phyloP scores from a whole-genome alignment of 2,797 vertebrate genomes.

The Pipistrellus pygmaeus region DNA sequence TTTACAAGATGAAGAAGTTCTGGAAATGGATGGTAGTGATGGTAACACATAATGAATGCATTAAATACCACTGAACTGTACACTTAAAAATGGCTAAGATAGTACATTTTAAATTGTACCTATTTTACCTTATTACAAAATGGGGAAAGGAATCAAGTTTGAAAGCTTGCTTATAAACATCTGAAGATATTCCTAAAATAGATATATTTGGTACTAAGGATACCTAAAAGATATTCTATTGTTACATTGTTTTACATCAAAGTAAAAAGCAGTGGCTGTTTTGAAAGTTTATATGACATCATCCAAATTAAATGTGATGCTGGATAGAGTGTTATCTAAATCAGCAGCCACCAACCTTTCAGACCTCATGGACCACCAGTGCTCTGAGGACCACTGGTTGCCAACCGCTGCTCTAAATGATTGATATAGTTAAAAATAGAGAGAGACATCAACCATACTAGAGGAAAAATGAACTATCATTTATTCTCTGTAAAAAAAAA shows the following conservation, averaged over 20 bases:
- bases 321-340: neutral
- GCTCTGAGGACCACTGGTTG: too few relatives aligned
- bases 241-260: neutral
- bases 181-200: constrained; percentile 13
- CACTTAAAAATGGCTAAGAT: neutral
- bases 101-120: neutral
- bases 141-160: neutral
- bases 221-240: neutral
- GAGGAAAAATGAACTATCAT: neutral
- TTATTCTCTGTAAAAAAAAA: neutral
- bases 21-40: neutral
- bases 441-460: neutral
- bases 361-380: too few relatives aligned
- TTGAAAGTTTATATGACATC: neutral
- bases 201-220: neutral
- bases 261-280: neutral
- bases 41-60: neutral
- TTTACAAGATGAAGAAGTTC: neutral
- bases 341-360: too few relatives aligned
- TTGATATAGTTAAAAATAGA: neutral
- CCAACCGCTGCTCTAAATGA: neutral
- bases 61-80: neutral
- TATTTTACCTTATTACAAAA: neutral
- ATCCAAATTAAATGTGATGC: neutral
- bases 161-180: neutral